Percentiles rank a stretch among this genome's conserved stretches.
Conservation (phyloP, 2,888 invertebrate species). For the Pandemis heparana region DNA sequence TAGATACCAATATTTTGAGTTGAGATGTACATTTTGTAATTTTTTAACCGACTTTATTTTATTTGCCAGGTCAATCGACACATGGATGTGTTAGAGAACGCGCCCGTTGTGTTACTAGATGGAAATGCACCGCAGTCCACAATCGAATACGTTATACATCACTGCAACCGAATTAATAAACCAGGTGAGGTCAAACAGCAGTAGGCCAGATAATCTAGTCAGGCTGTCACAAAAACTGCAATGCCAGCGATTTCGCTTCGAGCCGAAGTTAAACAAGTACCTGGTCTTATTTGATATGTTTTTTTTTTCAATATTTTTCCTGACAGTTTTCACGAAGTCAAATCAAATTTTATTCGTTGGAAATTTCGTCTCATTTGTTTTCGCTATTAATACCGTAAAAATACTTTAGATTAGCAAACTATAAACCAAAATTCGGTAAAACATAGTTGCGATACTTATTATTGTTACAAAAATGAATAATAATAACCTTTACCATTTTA, state of each 20-base stretch:
- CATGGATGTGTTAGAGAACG: constrained; percentile 83
- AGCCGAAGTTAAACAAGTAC: neutral
- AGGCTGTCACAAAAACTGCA: constrained; percentile 5
- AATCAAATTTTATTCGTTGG: too few relatives aligned
- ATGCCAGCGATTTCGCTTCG: neutral
- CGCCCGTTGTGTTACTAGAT: constrained; percentile 93
- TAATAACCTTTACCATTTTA: too few relatives aligned
- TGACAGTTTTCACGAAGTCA: too few relatives aligned
- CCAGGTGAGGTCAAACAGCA: constrained; percentile 86
- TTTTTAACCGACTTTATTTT: neutral
- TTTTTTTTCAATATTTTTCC: too few relatives aligned
- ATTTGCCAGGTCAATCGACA: constrained; percentile 84
- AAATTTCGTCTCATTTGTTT: too few relatives aligned
- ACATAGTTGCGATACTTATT: too few relatives aligned
- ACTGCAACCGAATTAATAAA: constrained; percentile 86
- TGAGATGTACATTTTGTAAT: neutral
- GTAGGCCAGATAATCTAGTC: neutral
- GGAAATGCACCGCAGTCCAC: constrained; percentile 91
- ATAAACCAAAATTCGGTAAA: too few relatives aligned
- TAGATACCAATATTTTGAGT: neutral
- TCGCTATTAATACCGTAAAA: too few relatives aligned
- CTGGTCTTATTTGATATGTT: too few relatives aligned
- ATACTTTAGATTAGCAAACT: too few relatives aligned
- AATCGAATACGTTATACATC: constrained; percentile 86
- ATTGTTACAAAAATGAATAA: too few relatives aligned